A percentile compares a stretch with the other conserved stretches of the same genome.
These are phyloP conservation scores for Otus scops DNA, from an alignment of 2,797 vertebrate species.

Conservation along the genomic window DNA sequence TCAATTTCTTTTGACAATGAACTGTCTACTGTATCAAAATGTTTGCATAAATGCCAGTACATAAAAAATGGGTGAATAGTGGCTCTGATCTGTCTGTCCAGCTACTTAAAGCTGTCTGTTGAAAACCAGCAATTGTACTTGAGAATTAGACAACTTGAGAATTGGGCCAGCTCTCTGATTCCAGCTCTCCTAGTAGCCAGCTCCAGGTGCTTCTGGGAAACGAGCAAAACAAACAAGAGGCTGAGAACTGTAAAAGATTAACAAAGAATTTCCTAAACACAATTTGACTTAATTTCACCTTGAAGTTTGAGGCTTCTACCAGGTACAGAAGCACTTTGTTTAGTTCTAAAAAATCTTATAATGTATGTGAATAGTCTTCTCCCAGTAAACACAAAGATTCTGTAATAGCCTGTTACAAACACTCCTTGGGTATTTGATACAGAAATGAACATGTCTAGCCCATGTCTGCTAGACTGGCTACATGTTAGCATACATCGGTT, in stretches of 20 bases:
- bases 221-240: not conserved
- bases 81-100: not conserved
- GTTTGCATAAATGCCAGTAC: not conserved
- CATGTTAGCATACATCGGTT: not conserved
- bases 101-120: not conserved
- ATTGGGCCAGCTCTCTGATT: not conserved
- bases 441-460: not conserved
- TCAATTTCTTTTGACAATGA: not conserved
- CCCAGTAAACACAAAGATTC: not conserved
- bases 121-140: not conserved
- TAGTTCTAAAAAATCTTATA: not conserved
- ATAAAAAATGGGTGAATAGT: not conserved
- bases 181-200: not conserved
- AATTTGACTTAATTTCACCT: not conserved
- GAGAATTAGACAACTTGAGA: not conserved
- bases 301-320: not conserved
- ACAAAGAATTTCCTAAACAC: not conserved
- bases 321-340: not conserved
- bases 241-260: not conserved
- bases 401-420: not conserved
- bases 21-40: not conserved
- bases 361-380: not conserved
- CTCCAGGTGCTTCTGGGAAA: not conserved
- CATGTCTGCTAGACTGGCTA: not conserved
- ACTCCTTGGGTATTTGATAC: not conserved